phyloP scores from a whole-genome alignment of 2,888 invertebrate species.

The Torymus tubicola region DNA sequence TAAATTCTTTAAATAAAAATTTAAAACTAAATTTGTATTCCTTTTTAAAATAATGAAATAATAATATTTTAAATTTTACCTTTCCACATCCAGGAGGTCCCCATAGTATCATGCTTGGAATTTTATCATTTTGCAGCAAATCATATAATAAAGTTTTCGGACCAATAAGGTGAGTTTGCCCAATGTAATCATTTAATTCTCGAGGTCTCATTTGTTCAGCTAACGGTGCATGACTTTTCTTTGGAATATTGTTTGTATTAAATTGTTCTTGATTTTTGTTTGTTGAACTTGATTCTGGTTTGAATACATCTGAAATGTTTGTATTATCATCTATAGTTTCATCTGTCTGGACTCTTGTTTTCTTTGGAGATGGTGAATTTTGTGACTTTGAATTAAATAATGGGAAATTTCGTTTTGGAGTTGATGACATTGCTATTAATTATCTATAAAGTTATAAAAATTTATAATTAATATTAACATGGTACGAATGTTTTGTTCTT shows the following conservation, averaged over 20 bases:
- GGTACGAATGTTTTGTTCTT: no score
- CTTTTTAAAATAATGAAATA: no score
- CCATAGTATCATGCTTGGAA: constrained; percentile 91
- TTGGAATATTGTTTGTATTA: neutral
- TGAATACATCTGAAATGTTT: neutral
- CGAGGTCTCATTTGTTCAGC: constrained; percentile 86
- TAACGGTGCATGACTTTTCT: constrained; percentile 40
- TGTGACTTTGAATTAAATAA: constrained; percentile 6
- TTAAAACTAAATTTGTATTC: constrained; percentile 5
- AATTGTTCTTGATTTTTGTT: constrained; percentile 3
- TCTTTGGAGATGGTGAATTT: constrained; percentile 21
- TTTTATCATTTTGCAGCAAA: constrained; percentile 82
- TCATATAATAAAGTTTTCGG: constrained; percentile 81
- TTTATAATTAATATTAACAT: no score
- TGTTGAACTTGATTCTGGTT: neutral
- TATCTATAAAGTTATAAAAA: constrained; percentile 1
- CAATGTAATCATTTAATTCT: constrained; percentile 82
- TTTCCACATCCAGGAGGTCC: constrained; percentile 93
- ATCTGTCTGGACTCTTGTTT: neutral
- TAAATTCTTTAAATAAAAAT: constrained; percentile 4
- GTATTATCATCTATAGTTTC: neutral
- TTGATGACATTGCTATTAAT: constrained; percentile 11
- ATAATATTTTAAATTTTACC: constrained; percentile 74
- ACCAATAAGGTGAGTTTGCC: constrained; percentile 85
- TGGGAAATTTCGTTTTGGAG: constrained; percentile 18